Conservation (phyloP, 2,888 invertebrate species). For the Xylota sylvarum region DNA sequence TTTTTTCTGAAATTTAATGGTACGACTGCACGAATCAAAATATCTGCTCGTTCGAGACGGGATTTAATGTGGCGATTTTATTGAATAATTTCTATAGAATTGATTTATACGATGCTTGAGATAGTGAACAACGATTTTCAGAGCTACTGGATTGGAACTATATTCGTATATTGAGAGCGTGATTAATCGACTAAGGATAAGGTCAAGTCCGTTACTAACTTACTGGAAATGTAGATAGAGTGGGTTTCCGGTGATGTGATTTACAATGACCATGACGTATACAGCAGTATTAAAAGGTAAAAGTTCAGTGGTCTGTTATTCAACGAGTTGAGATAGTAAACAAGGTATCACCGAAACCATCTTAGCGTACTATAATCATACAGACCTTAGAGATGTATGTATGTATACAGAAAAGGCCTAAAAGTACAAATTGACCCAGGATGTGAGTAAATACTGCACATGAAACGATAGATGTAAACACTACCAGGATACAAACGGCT, state of each 20-base stretch:
- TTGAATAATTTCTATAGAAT: constrained; percentile 15
- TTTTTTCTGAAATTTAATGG: not conserved
- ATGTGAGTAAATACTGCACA: no score
- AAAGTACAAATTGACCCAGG: no score
- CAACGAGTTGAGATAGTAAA: no score
- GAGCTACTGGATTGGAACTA: constrained; percentile 5
- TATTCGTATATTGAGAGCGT: not conserved
- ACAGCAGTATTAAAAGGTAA: no score
- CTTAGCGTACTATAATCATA: no score
- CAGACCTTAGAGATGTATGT: no score
- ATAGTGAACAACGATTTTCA: not conserved
- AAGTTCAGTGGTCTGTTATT: no score
- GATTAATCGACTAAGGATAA: not conserved
- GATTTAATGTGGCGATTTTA: constrained; percentile 17
- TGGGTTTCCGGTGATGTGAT: not conserved
- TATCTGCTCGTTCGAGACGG: not conserved
- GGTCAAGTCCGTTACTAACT: not conserved
- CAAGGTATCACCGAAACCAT: no score
- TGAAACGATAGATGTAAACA: no score
- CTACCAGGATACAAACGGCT: no score
- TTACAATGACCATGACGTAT: no score
- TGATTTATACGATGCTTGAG: constrained; percentile 26
- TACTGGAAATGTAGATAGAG: not conserved
- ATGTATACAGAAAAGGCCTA: no score
- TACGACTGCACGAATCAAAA: not conserved